Percentiles rank a stretch among this genome's conserved stretches.
Conservation (phyloP, 2,797 vertebrate genomes). For the Tauraco hartlaubi region DNA sequence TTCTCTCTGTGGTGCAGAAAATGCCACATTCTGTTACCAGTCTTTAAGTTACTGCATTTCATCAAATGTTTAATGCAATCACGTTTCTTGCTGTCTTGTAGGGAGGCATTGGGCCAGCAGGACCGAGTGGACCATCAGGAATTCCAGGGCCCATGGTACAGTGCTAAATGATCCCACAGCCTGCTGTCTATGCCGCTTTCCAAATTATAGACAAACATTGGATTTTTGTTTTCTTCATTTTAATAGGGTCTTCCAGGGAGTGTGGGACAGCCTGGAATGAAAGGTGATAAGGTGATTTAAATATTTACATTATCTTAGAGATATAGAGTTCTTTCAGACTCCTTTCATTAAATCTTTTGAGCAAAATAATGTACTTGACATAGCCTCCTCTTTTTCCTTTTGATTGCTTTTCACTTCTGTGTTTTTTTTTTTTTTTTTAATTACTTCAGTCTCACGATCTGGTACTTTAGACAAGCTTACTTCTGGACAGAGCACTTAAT, state of each 20-base stretch:
- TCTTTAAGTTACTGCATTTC: not conserved
- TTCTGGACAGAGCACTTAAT: not conserved
- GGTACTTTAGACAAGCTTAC: not conserved
- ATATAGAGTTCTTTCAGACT: constrained; percentile 52
- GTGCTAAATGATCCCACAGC: not conserved
- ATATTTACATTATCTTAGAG: constrained; percentile 92
- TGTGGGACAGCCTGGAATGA: constrained; percentile 95
- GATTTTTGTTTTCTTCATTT: constrained; percentile 44
- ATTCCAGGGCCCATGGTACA: constrained; percentile 91
- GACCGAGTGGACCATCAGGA: constrained; percentile 87
- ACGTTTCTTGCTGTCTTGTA: constrained; percentile 64
- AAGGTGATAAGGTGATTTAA: constrained; percentile 99
- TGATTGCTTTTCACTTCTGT: not conserved
- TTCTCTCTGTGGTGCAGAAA: not conserved
- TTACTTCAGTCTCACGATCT: not conserved
- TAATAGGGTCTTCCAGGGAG: constrained; percentile 91
- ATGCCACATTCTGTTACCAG: not conserved
- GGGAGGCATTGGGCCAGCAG: constrained; percentile 89
- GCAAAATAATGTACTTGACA: not conserved
- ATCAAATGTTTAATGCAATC: not conserved
- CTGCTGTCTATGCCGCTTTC: not conserved
- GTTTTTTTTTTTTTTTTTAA: not conserved
- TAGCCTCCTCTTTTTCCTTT: not conserved
- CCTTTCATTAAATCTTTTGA: not conserved
- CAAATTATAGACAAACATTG: not conserved